Evolutionary conservation across 2,113 vertebrate genomes (phyloP).

Genomic region (Pipra filicauda): DNA sequence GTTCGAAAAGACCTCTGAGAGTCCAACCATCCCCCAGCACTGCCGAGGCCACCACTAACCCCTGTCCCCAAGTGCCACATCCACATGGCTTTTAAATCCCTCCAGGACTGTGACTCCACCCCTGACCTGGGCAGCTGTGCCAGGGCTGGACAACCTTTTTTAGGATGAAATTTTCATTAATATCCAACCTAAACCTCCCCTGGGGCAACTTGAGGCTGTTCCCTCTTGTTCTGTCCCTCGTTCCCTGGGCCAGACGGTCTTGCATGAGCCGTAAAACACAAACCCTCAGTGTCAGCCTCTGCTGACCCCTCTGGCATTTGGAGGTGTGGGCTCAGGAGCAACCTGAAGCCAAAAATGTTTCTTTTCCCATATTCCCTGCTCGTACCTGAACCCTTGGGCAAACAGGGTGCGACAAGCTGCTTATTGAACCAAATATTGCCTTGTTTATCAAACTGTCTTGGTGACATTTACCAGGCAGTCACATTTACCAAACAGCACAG

Average conservation of each 20-base stretch:
- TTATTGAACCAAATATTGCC: background rate
- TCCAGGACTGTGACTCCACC: background rate
- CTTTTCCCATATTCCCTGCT: background rate
- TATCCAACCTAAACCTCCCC: background rate
- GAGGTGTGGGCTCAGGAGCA: background rate
- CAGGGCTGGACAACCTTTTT: background rate
- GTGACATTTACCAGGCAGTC: background rate
- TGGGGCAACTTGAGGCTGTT: background rate
- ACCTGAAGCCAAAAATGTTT: background rate
- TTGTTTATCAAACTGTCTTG: background rate
- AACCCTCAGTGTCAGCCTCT: background rate
- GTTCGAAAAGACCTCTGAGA: background rate
- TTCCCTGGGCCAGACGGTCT: fast-evolving
- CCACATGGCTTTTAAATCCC: background rate
- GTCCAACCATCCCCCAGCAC: background rate
- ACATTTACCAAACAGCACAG: background rate
- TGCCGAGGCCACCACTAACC: background rate
- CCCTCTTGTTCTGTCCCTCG: background rate
- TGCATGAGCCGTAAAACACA: background rate
- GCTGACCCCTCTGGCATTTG: background rate
- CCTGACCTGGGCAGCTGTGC: background rate
- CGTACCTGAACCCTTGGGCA: background rate
- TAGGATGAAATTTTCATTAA: background rate
- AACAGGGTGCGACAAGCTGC: slow-evolving; percentile 6
- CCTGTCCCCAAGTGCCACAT: background rate